A percentile compares a stretch with the other conserved stretches of the same genome.
phyloP scores from a whole-genome alignment of 2,888 invertebrate species.

The Cataglyphis rosenhaueri region DNA sequence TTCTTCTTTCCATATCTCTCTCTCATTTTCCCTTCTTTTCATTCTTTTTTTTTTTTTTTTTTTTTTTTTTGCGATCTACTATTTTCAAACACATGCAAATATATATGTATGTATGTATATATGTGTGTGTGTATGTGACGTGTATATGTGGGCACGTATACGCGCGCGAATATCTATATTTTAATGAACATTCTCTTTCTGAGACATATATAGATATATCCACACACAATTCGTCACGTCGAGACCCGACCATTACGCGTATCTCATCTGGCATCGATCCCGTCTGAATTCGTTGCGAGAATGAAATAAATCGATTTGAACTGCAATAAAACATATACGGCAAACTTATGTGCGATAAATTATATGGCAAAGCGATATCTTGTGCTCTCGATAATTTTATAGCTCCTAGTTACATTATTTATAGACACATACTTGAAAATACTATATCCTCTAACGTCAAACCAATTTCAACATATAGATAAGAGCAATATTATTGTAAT shows the following conservation, averaged over 20 bases:
- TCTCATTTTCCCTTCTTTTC: conserved; percentile 33
- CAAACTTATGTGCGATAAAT: conserved; percentile 33
- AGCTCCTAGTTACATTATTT: conserved; percentile 9
- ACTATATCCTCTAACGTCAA: not conserved
- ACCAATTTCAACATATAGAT: not conserved
- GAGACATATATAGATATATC: conserved; percentile 40
- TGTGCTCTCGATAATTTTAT: conserved; percentile 30
- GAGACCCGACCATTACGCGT: conserved; percentile 60
- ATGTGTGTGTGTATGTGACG: not conserved
- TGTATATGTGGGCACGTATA: not conserved
- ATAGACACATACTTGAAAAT: not conserved
- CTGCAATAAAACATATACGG: conserved; percentile 27
- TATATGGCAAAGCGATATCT: conserved; percentile 32
- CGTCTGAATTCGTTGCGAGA: conserved; percentile 63
- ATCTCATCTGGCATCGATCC: conserved; percentile 69
- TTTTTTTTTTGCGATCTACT: conserved; percentile 55
- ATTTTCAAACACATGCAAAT: conserved; percentile 55
- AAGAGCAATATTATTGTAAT: not conserved
- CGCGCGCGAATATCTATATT: conserved; percentile 50
- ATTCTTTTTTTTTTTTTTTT: conserved; percentile 28
- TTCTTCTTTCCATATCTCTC: conserved; percentile 61
- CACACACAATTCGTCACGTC: conserved; percentile 65
- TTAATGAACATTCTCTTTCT: conserved; percentile 66
- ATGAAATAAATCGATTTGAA: conserved; percentile 50
- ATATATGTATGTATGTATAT: too few relatives aligned